Evolutionary conservation across 2,888 invertebrate genomes (phyloP).

Genomic region (Lithophane leautieri): DNA sequence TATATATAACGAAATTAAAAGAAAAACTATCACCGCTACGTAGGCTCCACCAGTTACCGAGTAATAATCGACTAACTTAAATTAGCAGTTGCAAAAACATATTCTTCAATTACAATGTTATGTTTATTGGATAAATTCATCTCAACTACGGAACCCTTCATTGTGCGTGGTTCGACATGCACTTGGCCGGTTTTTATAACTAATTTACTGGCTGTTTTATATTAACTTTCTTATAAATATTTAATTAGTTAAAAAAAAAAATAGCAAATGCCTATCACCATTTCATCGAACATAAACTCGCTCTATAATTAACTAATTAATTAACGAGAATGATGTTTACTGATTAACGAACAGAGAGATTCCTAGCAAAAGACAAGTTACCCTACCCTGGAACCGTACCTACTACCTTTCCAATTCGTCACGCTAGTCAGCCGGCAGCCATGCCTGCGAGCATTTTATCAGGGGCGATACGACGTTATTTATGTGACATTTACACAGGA

Average conservation of each 20-base stretch:
- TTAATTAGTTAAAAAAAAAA: neutral
- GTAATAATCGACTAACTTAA: too few species aligned
- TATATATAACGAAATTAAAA: too few species aligned
- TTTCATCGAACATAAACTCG: neutral
- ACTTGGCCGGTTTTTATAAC: too few species aligned
- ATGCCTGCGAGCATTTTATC: slow-evolving; percentile 19
- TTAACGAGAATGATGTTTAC: neutral
- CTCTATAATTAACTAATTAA: slow-evolving; percentile 1
- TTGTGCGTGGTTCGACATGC: too few species aligned
- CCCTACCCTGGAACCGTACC: neutral
- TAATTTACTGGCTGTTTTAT: neutral
- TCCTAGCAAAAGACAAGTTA: neutral
- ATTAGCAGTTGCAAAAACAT: too few species aligned
- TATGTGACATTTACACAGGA: slow-evolving; percentile 59
- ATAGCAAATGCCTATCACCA: neutral
- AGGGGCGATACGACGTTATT: slow-evolving; percentile 36
- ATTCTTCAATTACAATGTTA: too few species aligned
- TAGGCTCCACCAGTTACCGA: too few species aligned
- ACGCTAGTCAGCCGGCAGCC: slow-evolving; percentile 24
- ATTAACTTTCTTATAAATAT: neutral
- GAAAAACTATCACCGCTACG: too few species aligned
- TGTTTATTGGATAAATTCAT: too few species aligned
- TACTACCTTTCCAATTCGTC: slow-evolving; percentile 1
- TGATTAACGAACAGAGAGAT: neutral
- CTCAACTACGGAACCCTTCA: too few species aligned